These are phyloP conservation scores for Drosophila sturtevanti DNA, from an alignment of 1,140 invertebrate genomes.

Conservation along the genomic window DNA sequence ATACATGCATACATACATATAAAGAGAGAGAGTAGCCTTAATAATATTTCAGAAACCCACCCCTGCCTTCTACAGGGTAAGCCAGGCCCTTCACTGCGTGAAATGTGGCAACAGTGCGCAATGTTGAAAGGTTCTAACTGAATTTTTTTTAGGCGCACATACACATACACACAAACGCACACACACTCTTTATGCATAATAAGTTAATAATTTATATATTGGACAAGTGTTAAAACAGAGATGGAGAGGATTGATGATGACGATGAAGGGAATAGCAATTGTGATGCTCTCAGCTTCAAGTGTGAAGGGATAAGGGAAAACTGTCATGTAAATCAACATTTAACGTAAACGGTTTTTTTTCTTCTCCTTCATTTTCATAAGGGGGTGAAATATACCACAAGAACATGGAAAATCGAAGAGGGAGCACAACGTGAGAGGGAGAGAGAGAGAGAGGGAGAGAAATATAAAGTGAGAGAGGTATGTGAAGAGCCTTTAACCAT, in stretches of 20 bases:
- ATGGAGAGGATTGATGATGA: neutral
- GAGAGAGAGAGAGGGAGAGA: conserved; percentile 30
- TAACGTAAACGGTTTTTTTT: neutral
- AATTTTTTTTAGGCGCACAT: neutral
- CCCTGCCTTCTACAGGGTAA: neutral
- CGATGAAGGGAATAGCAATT: neutral
- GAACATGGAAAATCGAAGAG: no score
- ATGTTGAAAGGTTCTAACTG: neutral
- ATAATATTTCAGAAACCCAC: neutral
- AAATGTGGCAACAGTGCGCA: conserved; percentile 62
- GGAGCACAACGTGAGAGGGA: neutral
- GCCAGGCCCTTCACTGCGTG: conserved; percentile 23
- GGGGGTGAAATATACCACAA: neutral
- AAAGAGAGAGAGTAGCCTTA: neutral
- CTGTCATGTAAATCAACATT: conserved; percentile 4
- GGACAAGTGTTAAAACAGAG: neutral
- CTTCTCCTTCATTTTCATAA: neutral
- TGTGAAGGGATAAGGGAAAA: conserved; percentile 5
- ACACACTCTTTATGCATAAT: conserved; percentile 18
- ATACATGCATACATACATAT: neutral
- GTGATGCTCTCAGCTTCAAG: neutral
- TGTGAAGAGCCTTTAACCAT: conserved; percentile 6
- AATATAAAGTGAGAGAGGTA: conserved; percentile 25
- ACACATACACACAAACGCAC: neutral
- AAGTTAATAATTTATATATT: conserved; percentile 47